Evolutionary conservation across 92 coral and sea anemone species (phyloP).

Genomic region (Zoanthus sociatus): DNA sequence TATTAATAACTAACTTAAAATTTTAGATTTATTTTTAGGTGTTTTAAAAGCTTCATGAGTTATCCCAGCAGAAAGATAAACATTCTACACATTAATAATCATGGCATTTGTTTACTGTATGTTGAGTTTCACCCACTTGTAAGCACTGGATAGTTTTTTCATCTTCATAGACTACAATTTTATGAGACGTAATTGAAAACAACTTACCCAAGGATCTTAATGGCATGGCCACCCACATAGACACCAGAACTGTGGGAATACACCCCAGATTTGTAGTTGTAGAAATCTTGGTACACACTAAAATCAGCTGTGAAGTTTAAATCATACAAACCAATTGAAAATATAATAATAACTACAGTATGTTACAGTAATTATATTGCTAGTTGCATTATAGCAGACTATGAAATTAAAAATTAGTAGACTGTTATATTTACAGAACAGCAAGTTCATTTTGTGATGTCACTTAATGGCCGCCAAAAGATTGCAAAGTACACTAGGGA

Average conservation of each 20-base stretch:
- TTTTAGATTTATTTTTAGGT: no score
- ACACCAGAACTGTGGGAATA: constrained; percentile 76
- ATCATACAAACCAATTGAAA: not conserved
- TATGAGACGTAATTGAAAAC: not conserved
- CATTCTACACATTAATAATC: no score
- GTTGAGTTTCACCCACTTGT: not conserved
- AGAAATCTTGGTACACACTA: constrained; percentile 90
- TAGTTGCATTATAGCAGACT: not conserved
- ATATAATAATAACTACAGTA: not conserved
- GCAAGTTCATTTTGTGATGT: no score
- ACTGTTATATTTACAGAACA: no score
- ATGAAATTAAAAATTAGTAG: no score
- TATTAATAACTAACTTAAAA: no score
- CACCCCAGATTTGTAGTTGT: constrained; percentile 79
- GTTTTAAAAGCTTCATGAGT: no score
- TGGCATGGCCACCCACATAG: constrained; percentile 85
- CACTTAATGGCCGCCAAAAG: no score
- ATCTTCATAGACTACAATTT: not conserved
- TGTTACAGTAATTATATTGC: not conserved
- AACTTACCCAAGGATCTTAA: constrained; percentile 91
- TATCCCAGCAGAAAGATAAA: no score
- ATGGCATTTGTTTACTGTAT: no score
- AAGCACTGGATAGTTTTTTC: not conserved
- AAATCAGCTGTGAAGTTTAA: constrained; percentile 72
- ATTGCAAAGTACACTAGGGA: no score